Percentiles rank a stretch among this genome's conserved stretches.
Conservation (phyloP, 2,113 vertebrate species). For the Procavia capensis region DNA sequence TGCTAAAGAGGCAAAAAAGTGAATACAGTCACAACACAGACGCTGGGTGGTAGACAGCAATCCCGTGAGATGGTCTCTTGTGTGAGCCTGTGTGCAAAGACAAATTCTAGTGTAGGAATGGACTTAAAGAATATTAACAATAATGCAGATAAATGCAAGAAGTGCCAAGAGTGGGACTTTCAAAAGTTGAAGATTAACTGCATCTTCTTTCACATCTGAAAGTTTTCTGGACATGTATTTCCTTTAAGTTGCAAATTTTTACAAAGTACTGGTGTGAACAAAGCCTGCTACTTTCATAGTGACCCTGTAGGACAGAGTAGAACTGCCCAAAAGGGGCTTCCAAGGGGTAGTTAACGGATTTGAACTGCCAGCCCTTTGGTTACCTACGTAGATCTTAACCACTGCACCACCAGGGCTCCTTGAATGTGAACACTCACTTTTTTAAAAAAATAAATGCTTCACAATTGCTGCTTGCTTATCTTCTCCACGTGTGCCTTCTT, state of each 20-base stretch:
- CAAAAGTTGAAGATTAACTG: not conserved
- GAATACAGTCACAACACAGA: not conserved
- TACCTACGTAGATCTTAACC: no score
- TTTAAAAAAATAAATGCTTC: not conserved
- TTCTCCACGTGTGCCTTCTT: not conserved
- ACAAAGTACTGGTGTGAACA: not conserved
- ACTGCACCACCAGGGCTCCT: no score
- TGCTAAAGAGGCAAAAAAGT: not conserved
- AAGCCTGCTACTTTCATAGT: no score
- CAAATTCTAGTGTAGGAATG: not conserved
- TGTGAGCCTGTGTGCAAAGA: not conserved
- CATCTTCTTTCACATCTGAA: constrained; percentile 12
- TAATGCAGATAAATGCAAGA: not conserved
- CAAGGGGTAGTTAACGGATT: no score
- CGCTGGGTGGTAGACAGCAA: no score
- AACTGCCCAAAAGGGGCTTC: no score
- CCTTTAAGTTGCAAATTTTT: not conserved
- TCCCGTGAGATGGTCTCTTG: not conserved
- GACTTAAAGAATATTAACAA: not conserved
- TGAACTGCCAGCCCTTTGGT: no score
- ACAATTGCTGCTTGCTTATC: not conserved
- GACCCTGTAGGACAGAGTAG: no score
- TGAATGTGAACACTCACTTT: not conserved
- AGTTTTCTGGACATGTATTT: not conserved
- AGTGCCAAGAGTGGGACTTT: not conserved